These are phyloP conservation scores for Allobates femoralis DNA, from an alignment of 2,797 vertebrate genomes.

Conservation along the genomic window DNA sequence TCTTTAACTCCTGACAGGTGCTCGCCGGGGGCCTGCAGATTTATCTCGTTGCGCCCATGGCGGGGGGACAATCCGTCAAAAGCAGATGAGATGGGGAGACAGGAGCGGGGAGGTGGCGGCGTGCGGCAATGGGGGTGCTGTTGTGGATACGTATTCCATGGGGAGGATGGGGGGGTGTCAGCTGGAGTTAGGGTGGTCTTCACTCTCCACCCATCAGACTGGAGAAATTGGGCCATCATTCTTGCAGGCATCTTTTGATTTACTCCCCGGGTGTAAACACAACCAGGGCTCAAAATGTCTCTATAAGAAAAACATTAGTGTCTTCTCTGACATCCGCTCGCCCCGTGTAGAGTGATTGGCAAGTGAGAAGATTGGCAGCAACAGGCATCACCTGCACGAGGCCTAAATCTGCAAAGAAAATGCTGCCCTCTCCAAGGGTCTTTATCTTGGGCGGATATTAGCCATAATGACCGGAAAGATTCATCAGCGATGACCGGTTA, in stretches of 20 bases:
- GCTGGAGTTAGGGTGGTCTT: conserved; percentile 69
- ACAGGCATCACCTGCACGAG: conserved; percentile 64
- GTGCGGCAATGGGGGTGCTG: background rate
- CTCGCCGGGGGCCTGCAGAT: conserved; percentile 80
- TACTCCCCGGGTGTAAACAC: conserved; percentile 77
- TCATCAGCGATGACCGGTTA: too few species aligned
- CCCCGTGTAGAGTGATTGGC: conserved; percentile 74
- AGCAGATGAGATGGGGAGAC: conserved; percentile 70
- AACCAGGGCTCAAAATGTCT: conserved; percentile 77
- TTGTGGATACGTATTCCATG: conserved; percentile 32
- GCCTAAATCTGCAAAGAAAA: background rate
- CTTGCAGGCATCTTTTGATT: conserved; percentile 78
- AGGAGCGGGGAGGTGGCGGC: conserved; percentile 46
- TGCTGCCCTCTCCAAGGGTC: background rate
- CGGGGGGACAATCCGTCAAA: conserved; percentile 86
- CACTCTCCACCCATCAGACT: conserved; percentile 70
- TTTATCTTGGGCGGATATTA: background rate
- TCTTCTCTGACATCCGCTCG: conserved; percentile 73
- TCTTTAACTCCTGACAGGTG: conserved; percentile 97
- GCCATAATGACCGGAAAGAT: background rate
- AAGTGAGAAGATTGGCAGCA: conserved; percentile 69
- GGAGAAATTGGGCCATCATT: conserved; percentile 77
- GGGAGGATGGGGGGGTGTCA: conserved; percentile 68
- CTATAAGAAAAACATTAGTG: conserved; percentile 82
- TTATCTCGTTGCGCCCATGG: conserved; percentile 82